Evolutionary conservation across 2,888 invertebrate genomes (phyloP).

Genomic region (Tanaodytes sp.): DNA sequence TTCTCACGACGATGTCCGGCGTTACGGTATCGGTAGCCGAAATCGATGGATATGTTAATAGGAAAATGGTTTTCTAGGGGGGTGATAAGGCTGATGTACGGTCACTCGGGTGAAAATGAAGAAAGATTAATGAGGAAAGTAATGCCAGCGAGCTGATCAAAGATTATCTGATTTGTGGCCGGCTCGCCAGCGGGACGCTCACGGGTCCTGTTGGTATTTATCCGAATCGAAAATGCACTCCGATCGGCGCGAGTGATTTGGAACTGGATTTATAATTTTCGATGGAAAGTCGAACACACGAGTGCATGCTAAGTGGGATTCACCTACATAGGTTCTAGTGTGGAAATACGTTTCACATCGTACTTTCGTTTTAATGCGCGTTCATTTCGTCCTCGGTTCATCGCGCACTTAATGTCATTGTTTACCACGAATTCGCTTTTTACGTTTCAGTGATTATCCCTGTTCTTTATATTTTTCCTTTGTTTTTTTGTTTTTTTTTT

Average conservation of each 20-base stretch:
- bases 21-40: too few relatives aligned
- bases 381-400: constrained; percentile 2
- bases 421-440: too few relatives aligned
- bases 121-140: constrained; percentile 40
- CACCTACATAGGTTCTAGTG: constrained; percentile 18
- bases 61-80: constrained; percentile 33
- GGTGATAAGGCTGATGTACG: constrained; percentile 33
- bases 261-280: constrained; percentile 36
- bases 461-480: too few relatives aligned
- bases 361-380: constrained; percentile 28
- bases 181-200: constrained; percentile 20
- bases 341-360: constrained; percentile 22
- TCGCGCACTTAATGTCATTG: constrained; percentile 5
- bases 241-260: constrained; percentile 30
- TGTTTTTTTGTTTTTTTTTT: too few relatives aligned
- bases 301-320: constrained; percentile 15
- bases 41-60: constrained; percentile 35
- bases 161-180: constrained; percentile 35
- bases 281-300: constrained; percentile 17
- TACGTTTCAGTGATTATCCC: too few relatives aligned
- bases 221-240: constrained; percentile 25
- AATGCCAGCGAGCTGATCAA: constrained; percentile 30
- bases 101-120: constrained; percentile 35
- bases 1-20: too few relatives aligned
- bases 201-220: constrained; percentile 33